These are phyloP conservation scores for Zonitis immaculata DNA, from an alignment of 2,888 invertebrate species.

Conservation along the genomic window DNA sequence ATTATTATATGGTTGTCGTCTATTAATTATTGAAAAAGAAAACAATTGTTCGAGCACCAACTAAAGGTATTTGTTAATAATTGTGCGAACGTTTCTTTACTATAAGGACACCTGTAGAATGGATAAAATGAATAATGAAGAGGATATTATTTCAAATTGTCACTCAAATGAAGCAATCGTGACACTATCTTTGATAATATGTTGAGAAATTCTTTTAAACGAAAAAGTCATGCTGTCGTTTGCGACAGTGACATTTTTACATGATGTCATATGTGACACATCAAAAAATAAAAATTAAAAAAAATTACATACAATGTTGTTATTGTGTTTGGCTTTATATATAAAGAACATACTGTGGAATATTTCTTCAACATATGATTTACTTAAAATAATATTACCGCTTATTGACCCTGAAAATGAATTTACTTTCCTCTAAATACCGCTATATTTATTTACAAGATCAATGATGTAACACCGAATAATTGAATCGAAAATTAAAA, in stretches of 20 bases:
- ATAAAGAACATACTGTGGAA: slow-evolving; percentile 38
- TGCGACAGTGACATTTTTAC: slow-evolving; percentile 36
- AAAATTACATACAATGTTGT: slow-evolving; percentile 38
- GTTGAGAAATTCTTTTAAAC: slow-evolving; percentile 17
- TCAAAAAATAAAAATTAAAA: slow-evolving; percentile 37
- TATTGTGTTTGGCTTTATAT: slow-evolving; percentile 33
- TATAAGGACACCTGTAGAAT: slow-evolving; percentile 3
- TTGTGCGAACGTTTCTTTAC: not conserved
- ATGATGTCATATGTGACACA: slow-evolving; percentile 39
- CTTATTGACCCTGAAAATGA: slow-evolving; percentile 30
- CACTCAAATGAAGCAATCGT: slow-evolving; percentile 16
- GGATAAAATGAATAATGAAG: slow-evolving; percentile 8
- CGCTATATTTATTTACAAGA: not conserved
- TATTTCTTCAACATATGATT: slow-evolving; percentile 30
- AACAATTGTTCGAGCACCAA: not conserved
- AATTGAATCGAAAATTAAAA: not conserved
- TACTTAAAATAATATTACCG: slow-evolving; percentile 30
- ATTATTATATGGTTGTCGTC: not conserved
- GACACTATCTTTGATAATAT: slow-evolving; percentile 19
- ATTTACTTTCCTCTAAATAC: slow-evolving; percentile 13
- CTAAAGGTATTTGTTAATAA: not conserved
- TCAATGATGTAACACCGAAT: not conserved
- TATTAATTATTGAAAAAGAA: not conserved
- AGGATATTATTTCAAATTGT: slow-evolving; percentile 16
- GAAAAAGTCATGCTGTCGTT: slow-evolving; percentile 28